These are phyloP conservation scores for Scaptomyza cyrtandrae DNA, from an alignment of 2,888 invertebrate species.

Conservation along the genomic window DNA sequence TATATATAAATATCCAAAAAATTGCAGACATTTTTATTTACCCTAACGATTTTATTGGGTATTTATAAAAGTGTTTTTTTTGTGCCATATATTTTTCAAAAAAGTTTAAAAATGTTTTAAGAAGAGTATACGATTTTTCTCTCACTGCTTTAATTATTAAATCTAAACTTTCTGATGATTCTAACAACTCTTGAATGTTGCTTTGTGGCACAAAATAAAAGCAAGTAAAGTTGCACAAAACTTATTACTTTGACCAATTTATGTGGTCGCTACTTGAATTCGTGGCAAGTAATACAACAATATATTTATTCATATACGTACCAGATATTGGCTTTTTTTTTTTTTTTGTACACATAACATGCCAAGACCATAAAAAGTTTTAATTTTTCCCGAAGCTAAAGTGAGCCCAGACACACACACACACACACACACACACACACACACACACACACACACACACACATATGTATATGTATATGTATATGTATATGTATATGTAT, in stretches of 20 bases:
- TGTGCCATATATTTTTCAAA: too few species aligned
- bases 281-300: constrained; percentile 43
- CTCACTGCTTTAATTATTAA: too few species aligned
- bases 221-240: constrained; percentile 33
- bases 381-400: constrained; percentile 71
- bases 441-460: too few species aligned
- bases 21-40: too few species aligned
- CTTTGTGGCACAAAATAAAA: background rate
- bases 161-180: constrained; percentile 2
- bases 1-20: too few species aligned
- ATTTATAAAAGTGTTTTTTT: too few species aligned
- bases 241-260: constrained; percentile 60
- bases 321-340: constrained; percentile 9
- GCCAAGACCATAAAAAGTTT: constrained; percentile 69
- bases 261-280: constrained; percentile 52
- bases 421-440: constrained; percentile 15
- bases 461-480: too few species aligned
- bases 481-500: too few species aligned
- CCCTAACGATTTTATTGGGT: too few species aligned
- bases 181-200: background rate
- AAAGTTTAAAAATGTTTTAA: too few species aligned
- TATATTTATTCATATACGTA: constrained; percentile 44
- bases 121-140: too few species aligned
- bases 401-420: constrained; percentile 45
- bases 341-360: constrained; percentile 32